Evolutionary conservation across 2,797 vertebrate genomes (phyloP).

Genomic region (Hemitrygon akajei): DNA sequence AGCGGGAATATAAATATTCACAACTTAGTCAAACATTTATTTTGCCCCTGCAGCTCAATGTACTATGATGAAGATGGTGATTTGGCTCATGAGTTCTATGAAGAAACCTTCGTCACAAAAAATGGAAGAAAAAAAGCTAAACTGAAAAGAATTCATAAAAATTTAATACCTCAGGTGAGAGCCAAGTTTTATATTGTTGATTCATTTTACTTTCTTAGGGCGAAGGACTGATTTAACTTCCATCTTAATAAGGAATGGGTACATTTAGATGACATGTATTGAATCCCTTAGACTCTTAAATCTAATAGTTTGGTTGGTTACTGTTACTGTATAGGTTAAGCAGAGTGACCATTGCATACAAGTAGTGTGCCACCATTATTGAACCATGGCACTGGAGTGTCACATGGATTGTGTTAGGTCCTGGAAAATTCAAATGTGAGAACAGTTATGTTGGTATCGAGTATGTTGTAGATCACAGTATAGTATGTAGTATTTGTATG

Average conservation of each 20-base stretch:
- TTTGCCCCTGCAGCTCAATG: constrained; percentile 69
- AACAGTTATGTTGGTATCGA: neutral
- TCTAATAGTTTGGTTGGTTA: neutral
- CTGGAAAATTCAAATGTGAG: neutral
- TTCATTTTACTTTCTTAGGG: neutral
- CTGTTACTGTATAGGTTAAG: neutral
- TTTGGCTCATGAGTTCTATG: constrained; percentile 96
- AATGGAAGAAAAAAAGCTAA: constrained; percentile 89
- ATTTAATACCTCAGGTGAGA: constrained; percentile 90
- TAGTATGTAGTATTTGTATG: neutral
- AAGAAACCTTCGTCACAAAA: constrained; percentile 91
- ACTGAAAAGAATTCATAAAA: constrained; percentile 92
- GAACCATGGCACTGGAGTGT: too few relatives aligned
- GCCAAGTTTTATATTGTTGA: neutral
- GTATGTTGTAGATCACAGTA: neutral
- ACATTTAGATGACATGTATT: neutral
- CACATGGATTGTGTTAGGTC: neutral
- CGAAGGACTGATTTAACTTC: too few relatives aligned
- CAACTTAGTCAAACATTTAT: neutral
- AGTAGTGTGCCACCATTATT: neutral
- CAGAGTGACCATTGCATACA: neutral
- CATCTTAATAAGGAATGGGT: neutral
- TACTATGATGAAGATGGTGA: constrained; percentile 95
- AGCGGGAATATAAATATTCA: neutral
- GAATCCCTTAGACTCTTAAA: neutral